Conservation (phyloP, 1,140 invertebrate species). For the Papilio polytes region DNA sequence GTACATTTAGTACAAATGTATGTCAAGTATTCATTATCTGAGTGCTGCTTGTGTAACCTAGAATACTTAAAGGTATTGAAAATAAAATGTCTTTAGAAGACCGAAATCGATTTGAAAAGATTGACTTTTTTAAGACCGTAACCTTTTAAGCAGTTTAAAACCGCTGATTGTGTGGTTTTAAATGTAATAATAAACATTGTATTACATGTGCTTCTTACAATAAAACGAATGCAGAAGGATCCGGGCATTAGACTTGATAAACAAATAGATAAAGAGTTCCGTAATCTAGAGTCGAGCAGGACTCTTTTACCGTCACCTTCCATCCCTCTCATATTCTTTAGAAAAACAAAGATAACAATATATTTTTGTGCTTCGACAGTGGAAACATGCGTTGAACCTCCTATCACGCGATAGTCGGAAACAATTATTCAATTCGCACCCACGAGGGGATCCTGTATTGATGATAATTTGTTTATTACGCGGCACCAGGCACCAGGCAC, state of each 20-base stretch:
- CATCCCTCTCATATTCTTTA: not conserved
- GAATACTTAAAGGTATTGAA: not conserved
- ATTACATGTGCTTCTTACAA: not conserved
- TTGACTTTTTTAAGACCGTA: not conserved
- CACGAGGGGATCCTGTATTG: conserved; percentile 51
- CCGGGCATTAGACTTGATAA: not conserved
- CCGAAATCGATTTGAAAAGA: not conserved
- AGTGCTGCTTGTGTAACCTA: not conserved
- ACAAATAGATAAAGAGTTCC: too few relatives aligned
- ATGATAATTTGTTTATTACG: conserved; percentile 41
- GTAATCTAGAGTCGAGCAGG: not conserved
- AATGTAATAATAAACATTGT: not conserved
- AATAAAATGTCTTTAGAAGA: not conserved
- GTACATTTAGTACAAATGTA: not conserved
- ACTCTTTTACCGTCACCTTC: not conserved
- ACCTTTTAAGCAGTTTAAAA: not conserved
- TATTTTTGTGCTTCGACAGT: not conserved
- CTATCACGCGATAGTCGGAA: conserved; percentile 48
- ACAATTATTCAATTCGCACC: conserved; percentile 57
- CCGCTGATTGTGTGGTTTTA: not conserved
- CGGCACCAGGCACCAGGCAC: not conserved
- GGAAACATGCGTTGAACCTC: not conserved
- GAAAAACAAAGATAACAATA: not conserved
- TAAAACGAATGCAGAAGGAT: not conserved
- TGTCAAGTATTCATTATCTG: not conserved